A percentile compares a stretch with the other conserved stretches of the same genome.
Evolutionary conservation across 2,113 vertebrate species (phyloP).

Genomic region (Clinocottus analis): DNA sequence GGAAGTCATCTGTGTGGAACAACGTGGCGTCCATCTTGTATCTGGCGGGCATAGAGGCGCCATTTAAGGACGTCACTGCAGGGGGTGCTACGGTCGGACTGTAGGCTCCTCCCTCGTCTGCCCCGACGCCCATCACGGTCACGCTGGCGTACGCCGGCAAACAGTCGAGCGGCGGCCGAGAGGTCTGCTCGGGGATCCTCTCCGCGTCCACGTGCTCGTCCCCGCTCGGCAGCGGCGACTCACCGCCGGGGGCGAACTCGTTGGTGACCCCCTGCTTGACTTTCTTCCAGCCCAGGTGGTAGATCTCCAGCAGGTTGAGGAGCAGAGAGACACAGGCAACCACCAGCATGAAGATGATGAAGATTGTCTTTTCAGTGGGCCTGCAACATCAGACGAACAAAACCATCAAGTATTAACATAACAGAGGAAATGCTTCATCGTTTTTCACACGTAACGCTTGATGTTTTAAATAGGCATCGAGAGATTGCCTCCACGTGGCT

Average conservation of each 20-base stretch:
- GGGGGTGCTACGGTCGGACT: constrained; percentile 37
- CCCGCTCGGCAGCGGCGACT: constrained; percentile 55
- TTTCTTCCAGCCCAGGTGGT: constrained; percentile 95
- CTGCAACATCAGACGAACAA: constrained; percentile 42
- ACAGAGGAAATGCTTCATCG: neutral
- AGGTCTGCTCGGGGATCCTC: constrained; percentile 72
- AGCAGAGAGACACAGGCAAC: constrained; percentile 79
- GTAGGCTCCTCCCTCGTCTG: constrained; percentile 37
- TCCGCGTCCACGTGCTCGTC: constrained; percentile 53
- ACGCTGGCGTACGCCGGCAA: constrained; percentile 79
- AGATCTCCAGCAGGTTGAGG: constrained; percentile 82
- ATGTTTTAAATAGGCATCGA: neutral
- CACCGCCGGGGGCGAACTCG: constrained; percentile 74
- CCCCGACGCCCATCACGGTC: constrained; percentile 41
- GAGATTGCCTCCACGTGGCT: too few species aligned
- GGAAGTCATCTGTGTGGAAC: constrained; percentile 63
- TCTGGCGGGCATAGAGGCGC: constrained; percentile 31
- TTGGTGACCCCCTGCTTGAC: constrained; percentile 90
- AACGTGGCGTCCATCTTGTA: constrained; percentile 61
- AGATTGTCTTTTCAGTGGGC: constrained; percentile 82
- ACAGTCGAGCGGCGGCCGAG: constrained; percentile 62
- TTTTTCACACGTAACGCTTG: too few species aligned
- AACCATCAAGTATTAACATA: neutral
- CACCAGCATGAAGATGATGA: constrained; percentile 82
- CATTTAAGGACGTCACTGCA: neutral